Evolutionary conservation across 2,888 invertebrate species (phyloP).

Genomic region (Gari tellinella): DNA sequence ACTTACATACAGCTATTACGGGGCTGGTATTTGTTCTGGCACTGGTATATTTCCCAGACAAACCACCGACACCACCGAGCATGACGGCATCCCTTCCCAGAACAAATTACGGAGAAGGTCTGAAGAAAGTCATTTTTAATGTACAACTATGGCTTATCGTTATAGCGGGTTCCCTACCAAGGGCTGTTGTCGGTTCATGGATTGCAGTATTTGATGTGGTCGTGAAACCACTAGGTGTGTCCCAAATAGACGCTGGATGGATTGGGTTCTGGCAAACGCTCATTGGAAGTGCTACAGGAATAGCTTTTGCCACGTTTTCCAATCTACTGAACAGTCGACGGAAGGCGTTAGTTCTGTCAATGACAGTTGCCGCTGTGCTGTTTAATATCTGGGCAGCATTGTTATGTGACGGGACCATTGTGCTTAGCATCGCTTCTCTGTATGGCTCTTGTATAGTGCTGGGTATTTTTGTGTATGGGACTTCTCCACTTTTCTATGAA

Average conservation of each 20-base stretch:
- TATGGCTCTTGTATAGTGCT: conserved; percentile 43
- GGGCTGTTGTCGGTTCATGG: conserved; percentile 32
- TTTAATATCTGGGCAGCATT: conserved; percentile 42
- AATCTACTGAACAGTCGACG: conserved; percentile 32
- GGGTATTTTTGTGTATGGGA: conserved; percentile 43
- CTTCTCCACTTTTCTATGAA: conserved; percentile 46
- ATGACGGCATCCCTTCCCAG: conserved; percentile 69
- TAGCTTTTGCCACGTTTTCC: conserved; percentile 38
- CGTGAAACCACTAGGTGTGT: conserved; percentile 39
- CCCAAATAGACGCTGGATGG: conserved; percentile 51
- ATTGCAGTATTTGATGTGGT: conserved; percentile 44
- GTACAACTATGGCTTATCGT: conserved; percentile 42
- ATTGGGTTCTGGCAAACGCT: conserved; percentile 50
- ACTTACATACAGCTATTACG: conserved; percentile 10
- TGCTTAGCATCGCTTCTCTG: conserved; percentile 23
- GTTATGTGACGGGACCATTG: conserved; percentile 17
- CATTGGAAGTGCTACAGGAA: conserved; percentile 39
- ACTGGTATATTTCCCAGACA: conserved; percentile 75
- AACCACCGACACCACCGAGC: conserved; percentile 75
- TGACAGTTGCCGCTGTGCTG: conserved; percentile 15
- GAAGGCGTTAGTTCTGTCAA: conserved; percentile 26
- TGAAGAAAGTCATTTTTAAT: conserved; percentile 24
- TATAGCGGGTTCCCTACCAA: conserved; percentile 25
- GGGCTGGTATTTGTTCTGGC: conserved; percentile 54
- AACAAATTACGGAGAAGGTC: conserved; percentile 61